Conservation (phyloP, 2,888 invertebrate genomes). For the Sesia apiformis region DNA sequence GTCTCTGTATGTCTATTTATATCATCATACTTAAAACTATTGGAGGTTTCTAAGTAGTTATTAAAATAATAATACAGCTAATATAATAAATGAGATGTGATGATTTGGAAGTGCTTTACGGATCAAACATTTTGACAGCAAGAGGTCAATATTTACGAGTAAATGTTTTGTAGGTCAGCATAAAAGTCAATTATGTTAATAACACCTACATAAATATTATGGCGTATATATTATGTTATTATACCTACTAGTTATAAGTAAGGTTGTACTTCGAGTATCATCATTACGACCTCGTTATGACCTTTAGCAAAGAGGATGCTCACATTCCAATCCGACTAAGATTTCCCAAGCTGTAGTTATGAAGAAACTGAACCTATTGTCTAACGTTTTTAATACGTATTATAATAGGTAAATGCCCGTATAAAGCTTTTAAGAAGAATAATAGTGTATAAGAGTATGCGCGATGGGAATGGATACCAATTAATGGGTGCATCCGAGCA, state of each 20-base stretch:
- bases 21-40: no score
- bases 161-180: slow-evolving; percentile 12
- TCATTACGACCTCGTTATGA: slow-evolving; percentile 20
- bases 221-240: no score
- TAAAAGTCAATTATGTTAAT: slow-evolving; percentile 24
- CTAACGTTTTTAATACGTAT: background rate
- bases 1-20: no score
- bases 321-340: slow-evolving; percentile 54
- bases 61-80: no score
- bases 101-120: background rate
- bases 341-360: slow-evolving; percentile 44
- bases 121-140: background rate
- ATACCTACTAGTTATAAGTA: no score
- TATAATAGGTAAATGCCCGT: no score
- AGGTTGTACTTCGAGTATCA: background rate
- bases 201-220: slow-evolving; percentile 9
- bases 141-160: background rate
- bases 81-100: no score
- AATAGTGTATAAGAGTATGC: no score
- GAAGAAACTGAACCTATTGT: slow-evolving; percentile 4
- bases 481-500: no score
- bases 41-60: no score
- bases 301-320: slow-evolving; percentile 58
- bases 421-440: no score
- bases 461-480: no score